Evolutionary conservation across 2,888 invertebrate genomes (phyloP), one percentile per base, ranked within the genome.

Genomic region (Protodeltote pygarga): DNA sequence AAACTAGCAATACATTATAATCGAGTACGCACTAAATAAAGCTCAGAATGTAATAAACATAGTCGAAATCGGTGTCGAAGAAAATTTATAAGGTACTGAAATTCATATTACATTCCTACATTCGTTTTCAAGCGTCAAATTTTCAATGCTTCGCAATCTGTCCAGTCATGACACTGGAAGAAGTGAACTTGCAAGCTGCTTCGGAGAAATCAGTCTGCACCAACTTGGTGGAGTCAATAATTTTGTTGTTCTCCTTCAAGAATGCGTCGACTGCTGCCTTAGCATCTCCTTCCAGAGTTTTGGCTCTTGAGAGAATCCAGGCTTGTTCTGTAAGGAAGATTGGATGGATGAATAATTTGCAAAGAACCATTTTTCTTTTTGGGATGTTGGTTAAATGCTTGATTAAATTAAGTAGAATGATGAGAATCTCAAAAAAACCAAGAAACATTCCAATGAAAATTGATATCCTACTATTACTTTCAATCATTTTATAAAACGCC

Each of bases 241-340:
- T 77, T 35, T 83, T 84, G 9, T 79, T 52, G 49, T 84, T 63
- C 4, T 75, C 73, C 44, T 83, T 83, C 21, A 92, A 47, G 76
- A 76, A 85, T n/a, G 75, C 70, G 45, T 89, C 85, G 0, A 89
- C 81, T 0, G 81, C 78, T 0, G 79, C 65, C 71, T 87, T 85
- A 2, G 83, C 79, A 1, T 82, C 84, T 4, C 85, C 85, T 41
- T 84, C 82, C 24, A 89, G 66, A 3, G 64, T 77, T 76, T 85
- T 84, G 33, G 67, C 71, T 29, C 89, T 78, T 16, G 89, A 81
- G 1, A 89, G 75, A 16, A 91, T 65, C 91, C 90, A 91, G 9
- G 77, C 68, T 34, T 74, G 77, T 14, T 85, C 91, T 92, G 79
- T 11, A 13, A 77, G 68, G 1, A 53, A 13, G 34, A 42, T 5